Conservation (phyloP, 1,140 invertebrate genomes). For the Formica selysi region DNA sequence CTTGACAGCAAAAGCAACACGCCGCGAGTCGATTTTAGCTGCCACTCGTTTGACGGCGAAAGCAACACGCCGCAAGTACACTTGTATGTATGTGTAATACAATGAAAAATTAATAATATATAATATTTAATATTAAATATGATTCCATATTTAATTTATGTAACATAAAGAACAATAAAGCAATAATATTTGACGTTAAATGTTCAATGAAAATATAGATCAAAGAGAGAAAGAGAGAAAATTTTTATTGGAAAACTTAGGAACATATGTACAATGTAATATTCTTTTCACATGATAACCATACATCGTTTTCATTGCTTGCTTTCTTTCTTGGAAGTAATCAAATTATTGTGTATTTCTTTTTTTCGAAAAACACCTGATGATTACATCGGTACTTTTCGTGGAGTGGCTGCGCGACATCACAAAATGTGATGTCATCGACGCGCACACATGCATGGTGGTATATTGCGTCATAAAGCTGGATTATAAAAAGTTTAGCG, state of each 20-base stretch:
- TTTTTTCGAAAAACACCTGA: not conserved
- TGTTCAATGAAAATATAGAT: not conserved
- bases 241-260: not conserved
- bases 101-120: too few relatives aligned
- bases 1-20: too few relatives aligned
- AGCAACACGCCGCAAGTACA: too few relatives aligned
- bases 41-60: too few relatives aligned
- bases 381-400: not conserved
- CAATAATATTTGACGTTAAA: not conserved
- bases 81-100: too few relatives aligned
- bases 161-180: not conserved
- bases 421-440: slow-evolving; percentile 15
- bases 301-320: not conserved
- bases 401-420: not conserved
- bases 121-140: slow-evolving; percentile 9
- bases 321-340: not conserved
- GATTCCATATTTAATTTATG: not conserved
- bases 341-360: slow-evolving; percentile 20
- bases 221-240: not conserved
- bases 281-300: not conserved
- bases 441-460: not conserved
- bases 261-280: not conserved
- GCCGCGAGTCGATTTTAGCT: too few relatives aligned
- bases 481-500: slow-evolving; percentile 42
- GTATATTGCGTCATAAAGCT: slow-evolving; percentile 46